Evolutionary conservation across 2,797 vertebrate species (phyloP), one percentile per base, ranked within the genome.

Genomic region (Cynodonichthys magdalenae): DNA sequence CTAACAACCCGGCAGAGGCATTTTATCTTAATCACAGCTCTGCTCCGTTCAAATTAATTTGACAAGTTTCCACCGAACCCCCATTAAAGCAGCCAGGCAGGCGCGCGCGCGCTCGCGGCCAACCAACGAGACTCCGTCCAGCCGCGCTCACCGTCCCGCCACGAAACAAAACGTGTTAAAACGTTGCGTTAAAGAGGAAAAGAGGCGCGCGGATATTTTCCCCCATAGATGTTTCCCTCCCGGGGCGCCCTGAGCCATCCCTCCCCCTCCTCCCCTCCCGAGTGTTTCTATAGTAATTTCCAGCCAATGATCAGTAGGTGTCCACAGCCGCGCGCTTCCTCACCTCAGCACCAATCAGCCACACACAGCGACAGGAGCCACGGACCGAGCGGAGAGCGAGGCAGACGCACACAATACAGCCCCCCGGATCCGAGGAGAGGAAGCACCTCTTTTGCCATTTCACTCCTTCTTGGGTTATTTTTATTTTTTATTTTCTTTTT

Each of bases 271-370:
- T 81, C 85, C 90, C 90, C 44, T 18, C n/a, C 44, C 44, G n/a
- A 92, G 93, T 90, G 94, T 93, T 94, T 95, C 94, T 94, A 92
- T 94, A 94, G 94, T 94, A 92, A 93, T 94, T 94, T 93, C 94
- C 94, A 96, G 94, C 95, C 95, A 96, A 96, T 96, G 95, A 92
- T 93, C 94, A 91, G 95, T 90, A 93, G 95, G 94, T 94, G 95
- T 92, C 95, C 95, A 87, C 95, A 95, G 90, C 95, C 90, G 93
- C 71, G 94, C 95, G 93, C 24, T 24, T 92, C 93, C 94, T 94
- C 96, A 95, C 95, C 95, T 94, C 95, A 92, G 94, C 94, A 93
- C 94, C 94, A 91, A 92, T 92, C 93, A 90, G 92, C 94, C 95
- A 94, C 95, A 95, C 95, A 92, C 95, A 96, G 94, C 91, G 95